These are phyloP conservation scores for Bombus soroeensis DNA, from an alignment of 1,140 invertebrate genomes.

Conservation along the genomic window DNA sequence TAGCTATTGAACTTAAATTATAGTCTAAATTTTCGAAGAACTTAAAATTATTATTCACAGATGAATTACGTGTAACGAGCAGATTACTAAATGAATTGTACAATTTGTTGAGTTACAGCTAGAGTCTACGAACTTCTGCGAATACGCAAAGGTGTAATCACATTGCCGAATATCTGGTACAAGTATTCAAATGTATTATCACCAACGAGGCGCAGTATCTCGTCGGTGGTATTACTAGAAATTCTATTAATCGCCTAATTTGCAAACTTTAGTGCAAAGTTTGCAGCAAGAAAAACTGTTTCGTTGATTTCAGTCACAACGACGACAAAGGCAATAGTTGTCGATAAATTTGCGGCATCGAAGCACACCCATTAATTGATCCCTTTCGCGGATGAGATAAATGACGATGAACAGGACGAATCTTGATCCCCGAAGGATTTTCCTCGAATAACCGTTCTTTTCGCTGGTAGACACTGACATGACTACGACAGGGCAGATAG, in stretches of 20 bases:
- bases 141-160: background rate
- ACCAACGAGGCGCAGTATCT: too few relatives aligned
- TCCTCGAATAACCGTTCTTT: conserved; percentile 37
- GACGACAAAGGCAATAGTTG: background rate
- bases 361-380: conserved; percentile 56
- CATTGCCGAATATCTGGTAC: background rate
- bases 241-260: background rate
- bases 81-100: background rate
- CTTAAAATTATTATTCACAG: too few relatives aligned
- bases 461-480: conserved; percentile 15
- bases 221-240: background rate
- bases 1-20: background rate
- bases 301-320: conserved; percentile 1
- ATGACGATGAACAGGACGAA: conserved; percentile 50
- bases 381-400: conserved; percentile 58
- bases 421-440: conserved; percentile 49
- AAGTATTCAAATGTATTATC: background rate
- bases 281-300: background rate
- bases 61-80: background rate
- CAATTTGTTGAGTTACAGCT: background rate
- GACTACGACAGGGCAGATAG: conserved; percentile 65
- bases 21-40: too few relatives aligned
- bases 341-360: conserved; percentile 31
- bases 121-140: background rate
- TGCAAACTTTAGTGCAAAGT: background rate